Base-by-base conservation (phyloP, 2,797 vertebrate species). In the Hybognathus amarus region DNA sequence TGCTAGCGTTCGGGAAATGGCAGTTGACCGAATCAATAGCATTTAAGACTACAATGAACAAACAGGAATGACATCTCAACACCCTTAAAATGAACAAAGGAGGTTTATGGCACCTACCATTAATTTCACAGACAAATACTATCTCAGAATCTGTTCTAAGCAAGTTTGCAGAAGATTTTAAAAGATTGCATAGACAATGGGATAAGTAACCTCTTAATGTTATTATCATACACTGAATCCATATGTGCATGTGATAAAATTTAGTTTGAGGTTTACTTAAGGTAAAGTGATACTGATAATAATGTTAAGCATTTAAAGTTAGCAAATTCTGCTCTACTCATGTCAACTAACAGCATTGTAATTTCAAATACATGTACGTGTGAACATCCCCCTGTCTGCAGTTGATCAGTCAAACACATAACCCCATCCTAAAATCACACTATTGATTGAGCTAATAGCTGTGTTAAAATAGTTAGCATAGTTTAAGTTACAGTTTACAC, bases 11-110 rank as follows among this genome's bases (percentile, higher is more conserved):
- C 42, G 13, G 24, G 50, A 88, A 85, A 85, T 61, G 56, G 45
- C 83, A 83, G 74, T 17, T 81, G 45, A 83, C 87, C 79, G 59
- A n/a, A 85, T 85, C 71, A 42, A 73, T n/a, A 42, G 78, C 78
- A 79, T 87, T 85, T 82, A 79, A 69, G 47, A 79, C 69, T 24
- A 84, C 81, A 87, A 79, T 59, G 69, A 82, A 81, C 80, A 71
- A 87, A 78, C 80, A 80, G 45, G 64, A 82, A 79, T 71, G 69
- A 68, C 81, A 75, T 45, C 50, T 18, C n/a, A 50, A 30, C 47
- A 66, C 42, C 63, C 33, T 30, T 42, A 38, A 75, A 71, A 74
- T 61, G 40, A 87, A 85, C 56, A 83, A 86, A 77, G 18, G 40
- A 45, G 45, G 47, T 63, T 45, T 67, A 50, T 40, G 50, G 42